Base-by-base conservation (phyloP, 2,888 invertebrate species). In the Drosophila falleni region DNA sequence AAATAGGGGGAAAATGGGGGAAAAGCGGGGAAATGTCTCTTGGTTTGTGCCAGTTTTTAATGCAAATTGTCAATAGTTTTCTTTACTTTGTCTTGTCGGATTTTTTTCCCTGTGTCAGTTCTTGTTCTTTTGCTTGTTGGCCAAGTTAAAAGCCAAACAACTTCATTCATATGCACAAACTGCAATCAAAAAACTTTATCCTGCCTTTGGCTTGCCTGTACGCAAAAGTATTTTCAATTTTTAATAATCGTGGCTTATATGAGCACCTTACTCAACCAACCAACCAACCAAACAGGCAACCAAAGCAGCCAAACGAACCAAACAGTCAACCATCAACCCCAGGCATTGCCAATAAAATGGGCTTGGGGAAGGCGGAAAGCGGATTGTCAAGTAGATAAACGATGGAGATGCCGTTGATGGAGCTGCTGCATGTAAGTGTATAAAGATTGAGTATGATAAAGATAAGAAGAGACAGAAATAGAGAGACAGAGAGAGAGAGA, bases 111-210 rank as follows among this genome's bases (percentile, higher is more conserved):
- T 19, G 9, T 31, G 41, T 63, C 46, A 46, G 51, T 54, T 55
- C 60, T 51, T 70, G 71, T 77, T 55, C 60, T 64, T 64, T 69
- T 49, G 66, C 63, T 69, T 74, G 62, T 67, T 68, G 73, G 67
- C 58, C 71, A 83, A 76, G 70, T 79, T 67, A 49, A 63, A 79
- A 70, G 82, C 80, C 86, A 79, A 81, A 87, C 80, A 81, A 72
- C 75, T 84, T 87, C 71, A 87, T 82, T 82, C 81, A 84, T 78
- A 87, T 82, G 87, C 87, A 84, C 81, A 84, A 81, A 84, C 73
- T 87, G 81, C 87, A 81, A 84, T 82, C 75, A 74, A 75, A 78
- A 78, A 78, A 61, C 58, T 68, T 56, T 71, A 44, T 53, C 54
- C 58, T 55, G 46, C 51, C 37, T 53, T 6, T 56, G 49, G 16